Base-by-base conservation (phyloP, 2,888 invertebrate species). In the Lycaena phlaeas region DNA sequence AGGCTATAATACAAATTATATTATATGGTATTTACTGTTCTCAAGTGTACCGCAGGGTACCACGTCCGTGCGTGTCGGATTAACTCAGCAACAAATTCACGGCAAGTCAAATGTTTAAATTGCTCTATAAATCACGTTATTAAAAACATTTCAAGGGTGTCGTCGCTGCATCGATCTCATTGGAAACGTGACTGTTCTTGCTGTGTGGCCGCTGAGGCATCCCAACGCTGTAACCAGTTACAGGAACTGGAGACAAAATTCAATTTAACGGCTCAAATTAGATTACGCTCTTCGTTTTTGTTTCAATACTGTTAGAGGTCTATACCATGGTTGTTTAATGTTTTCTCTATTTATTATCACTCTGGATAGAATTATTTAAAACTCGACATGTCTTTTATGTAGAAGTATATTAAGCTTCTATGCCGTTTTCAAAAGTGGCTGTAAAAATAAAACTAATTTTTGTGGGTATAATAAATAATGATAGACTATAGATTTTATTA, bases 21-120 rank as follows among this genome's bases (percentile, higher is more conserved):
- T n/a, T n/a, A n/a, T n/a, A n/a, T n/a, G n/a, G n/a, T n/a, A n/a
- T n/a, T n/a, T n/a, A 45, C 42, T 37, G 43, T 45, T 45, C 45
- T 14, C 42, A 6, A 14, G 26, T 40, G 43, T 40, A 48, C 47
- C 39, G 48, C 38, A 36, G 42, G 40, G 39, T 26, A 27, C 41
- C 26, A 29, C 58, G 72, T 68, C 77, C 82, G 81, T 82, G 82
- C 82, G 82, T 82, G 77, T 68, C 82, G 56, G 76, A 82, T 82
- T 68, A 77, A 79, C 81, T 82, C 82, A 82, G 66, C 72, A 57
- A 68, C 73, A 68, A 75, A 82, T 84, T 82, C 82, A 84, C 81
- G 82, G 59, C 75, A 81, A 82, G 76, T 84, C 82, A 84, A 82
- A 84, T 84, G 82, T 84, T 84, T 84, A 84, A 84, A 82, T 84